Conservation (phyloP, 1,140 invertebrate genomes). For the Ephestia elutella region DNA sequence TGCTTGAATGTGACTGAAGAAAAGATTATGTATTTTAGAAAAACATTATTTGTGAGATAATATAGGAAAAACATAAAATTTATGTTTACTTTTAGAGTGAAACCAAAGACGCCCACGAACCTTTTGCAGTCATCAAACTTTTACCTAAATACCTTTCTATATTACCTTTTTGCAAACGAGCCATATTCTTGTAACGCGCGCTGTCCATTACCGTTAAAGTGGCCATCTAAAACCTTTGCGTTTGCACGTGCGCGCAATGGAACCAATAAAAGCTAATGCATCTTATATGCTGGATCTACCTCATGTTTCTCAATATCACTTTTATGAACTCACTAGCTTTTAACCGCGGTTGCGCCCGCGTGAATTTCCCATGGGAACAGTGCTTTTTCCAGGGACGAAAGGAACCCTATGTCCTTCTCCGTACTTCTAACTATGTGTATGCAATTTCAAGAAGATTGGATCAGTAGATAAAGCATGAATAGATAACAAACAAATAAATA, state of each 20-base stretch:
- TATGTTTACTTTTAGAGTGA: background rate
- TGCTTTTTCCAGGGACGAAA: too few relatives aligned
- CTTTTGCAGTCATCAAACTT: background rate
- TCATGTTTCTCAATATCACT: background rate
- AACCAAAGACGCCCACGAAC: background rate
- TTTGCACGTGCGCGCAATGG: constrained; percentile 2
- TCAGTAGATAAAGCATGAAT: too few relatives aligned
- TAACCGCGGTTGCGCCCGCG: too few relatives aligned
- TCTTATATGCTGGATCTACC: background rate
- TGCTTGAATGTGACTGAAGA: too few relatives aligned
- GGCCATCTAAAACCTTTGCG: constrained; percentile 1
- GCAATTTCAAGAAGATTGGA: too few relatives aligned
- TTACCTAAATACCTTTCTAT: background rate
- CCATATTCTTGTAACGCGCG: background rate
- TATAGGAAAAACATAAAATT: background rate
- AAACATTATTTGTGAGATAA: too few relatives aligned
- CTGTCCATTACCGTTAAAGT: constrained; percentile 1
- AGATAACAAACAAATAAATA: too few relatives aligned
- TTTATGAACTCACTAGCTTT: too few relatives aligned
- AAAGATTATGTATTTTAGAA: too few relatives aligned
- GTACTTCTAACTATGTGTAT: too few relatives aligned
- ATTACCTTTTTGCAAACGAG: constrained; percentile 4
- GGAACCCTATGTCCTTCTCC: too few relatives aligned
- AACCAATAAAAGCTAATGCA: constrained; percentile 1
- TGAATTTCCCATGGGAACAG: too few relatives aligned